Evolutionary conservation across 2,888 invertebrate species (phyloP), one percentile per base, ranked within the genome.

Genomic region (Polyommatus iphigenia): DNA sequence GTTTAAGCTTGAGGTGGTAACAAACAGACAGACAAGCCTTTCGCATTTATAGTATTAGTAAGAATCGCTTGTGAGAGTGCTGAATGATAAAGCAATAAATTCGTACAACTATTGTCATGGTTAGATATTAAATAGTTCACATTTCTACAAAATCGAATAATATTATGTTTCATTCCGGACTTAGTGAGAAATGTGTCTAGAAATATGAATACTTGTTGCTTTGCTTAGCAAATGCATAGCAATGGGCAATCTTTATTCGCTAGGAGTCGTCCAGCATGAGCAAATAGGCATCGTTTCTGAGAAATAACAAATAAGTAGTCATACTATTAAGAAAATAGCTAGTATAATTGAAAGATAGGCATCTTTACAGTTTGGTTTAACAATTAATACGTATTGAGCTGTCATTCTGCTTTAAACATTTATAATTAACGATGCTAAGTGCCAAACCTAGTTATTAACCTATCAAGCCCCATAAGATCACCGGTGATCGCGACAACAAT

Each of bases 181-280:
- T 20, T 62, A 62, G 20, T 20, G 62, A 62, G 62, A 62, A 62
- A 62, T 62, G 8, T 20, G 59, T 20, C 32, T 71, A 32, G 29
- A 71, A 71, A 71, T 54, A 54, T 29, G 71, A 71, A 71, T 71
- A 36, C 71, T 71, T 71, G 36, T 71, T 71, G 71, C 71, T 29
- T 67, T 57, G n/a, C 67, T 32, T 15, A 10, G 29, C 32, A 32
- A 71, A 71, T 71, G 71, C 71, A 71, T 71, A 36, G 71, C 71
- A 71, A 71, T 71, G 1, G 29, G 71, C 71, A 71, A 36, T 29
- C 8, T 18, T 71, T 71, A 36, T 36, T 71, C n/a, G n/a, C 36
- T 7, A 36, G 71, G n/a, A n/a, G n/a, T 36, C 71, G 24, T 62
- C 8, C 62, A 24, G 10, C 13, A 62, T 62, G 24, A 20, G 62